Evolutionary conservation across 2,888 invertebrate species (phyloP).

Genomic region (Caenorhabditis auriculariae): DNA sequence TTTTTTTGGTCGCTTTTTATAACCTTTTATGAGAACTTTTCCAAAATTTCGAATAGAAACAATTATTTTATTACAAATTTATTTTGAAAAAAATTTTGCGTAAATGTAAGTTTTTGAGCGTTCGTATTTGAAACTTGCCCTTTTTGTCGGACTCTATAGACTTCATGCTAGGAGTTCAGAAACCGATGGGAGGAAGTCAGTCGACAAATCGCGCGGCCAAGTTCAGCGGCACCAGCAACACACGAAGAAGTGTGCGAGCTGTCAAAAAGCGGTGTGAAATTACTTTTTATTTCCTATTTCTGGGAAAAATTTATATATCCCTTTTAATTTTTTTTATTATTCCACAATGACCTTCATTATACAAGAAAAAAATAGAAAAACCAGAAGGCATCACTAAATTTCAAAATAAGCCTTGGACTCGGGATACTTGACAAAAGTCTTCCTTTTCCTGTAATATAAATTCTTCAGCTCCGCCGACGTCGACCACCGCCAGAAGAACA

Average conservation of each 20-base stretch:
- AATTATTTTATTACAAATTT: no score
- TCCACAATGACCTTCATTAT: not conserved
- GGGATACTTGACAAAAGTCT: not conserved
- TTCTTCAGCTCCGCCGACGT: slow-evolving; percentile 21
- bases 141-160: no score
- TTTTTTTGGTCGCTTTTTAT: no score
- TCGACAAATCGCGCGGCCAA: slow-evolving; percentile 30
- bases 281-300: not conserved
- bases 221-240: slow-evolving; percentile 23
- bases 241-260: slow-evolving; percentile 24
- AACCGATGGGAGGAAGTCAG: slow-evolving; percentile 25
- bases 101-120: no score
- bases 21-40: no score
- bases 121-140: no score
- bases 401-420: no score
- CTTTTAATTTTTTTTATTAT: not conserved
- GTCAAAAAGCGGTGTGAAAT: slow-evolving; percentile 1
- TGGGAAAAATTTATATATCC: not conserved
- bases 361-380: not conserved
- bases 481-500: slow-evolving; percentile 12
- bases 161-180: no score
- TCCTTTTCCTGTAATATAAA: not conserved
- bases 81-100: no score
- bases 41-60: no score
- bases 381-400: not conserved